Conservation (phyloP, 2,113 vertebrate species). For the Tyto alba region DNA sequence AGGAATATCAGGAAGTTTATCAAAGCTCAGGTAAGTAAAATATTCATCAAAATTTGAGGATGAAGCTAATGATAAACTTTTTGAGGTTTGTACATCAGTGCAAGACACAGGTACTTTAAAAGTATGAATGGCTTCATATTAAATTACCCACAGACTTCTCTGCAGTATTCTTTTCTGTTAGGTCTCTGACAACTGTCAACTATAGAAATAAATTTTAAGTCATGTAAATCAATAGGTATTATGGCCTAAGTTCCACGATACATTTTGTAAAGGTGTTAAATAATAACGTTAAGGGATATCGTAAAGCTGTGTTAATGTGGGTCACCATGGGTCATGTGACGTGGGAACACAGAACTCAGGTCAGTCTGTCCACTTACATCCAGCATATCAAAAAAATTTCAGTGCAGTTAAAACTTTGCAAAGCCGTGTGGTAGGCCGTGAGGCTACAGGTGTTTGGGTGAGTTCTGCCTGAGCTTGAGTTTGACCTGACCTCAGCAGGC, state of each 20-base stretch:
- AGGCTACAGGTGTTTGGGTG: background rate
- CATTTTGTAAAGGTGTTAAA: background rate
- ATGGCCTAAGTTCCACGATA: background rate
- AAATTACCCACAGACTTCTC: background rate
- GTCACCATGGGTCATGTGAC: rapidly evolving
- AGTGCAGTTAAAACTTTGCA: background rate
- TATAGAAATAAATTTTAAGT: background rate
- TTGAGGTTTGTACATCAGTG: background rate
- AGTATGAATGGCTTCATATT: background rate
- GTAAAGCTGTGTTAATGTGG: background rate
- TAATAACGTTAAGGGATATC: background rate
- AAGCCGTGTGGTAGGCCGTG: background rate
- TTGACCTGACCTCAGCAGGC: background rate
- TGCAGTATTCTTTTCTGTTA: background rate
- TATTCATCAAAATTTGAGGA: background rate
- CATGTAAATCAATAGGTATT: background rate
- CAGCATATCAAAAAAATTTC: background rate
- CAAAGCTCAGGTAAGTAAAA: slow-evolving; percentile 87
- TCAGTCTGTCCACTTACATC: background rate
- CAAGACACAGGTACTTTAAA: background rate
- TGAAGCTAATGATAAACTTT: background rate
- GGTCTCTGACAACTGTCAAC: background rate
- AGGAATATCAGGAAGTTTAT: slow-evolving; percentile 94
- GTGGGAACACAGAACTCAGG: background rate
- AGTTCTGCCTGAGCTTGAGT: background rate